These are phyloP conservation scores for Clunio marinus DNA, from an alignment of 2,888 invertebrate genomes.

Conservation along the genomic window DNA sequence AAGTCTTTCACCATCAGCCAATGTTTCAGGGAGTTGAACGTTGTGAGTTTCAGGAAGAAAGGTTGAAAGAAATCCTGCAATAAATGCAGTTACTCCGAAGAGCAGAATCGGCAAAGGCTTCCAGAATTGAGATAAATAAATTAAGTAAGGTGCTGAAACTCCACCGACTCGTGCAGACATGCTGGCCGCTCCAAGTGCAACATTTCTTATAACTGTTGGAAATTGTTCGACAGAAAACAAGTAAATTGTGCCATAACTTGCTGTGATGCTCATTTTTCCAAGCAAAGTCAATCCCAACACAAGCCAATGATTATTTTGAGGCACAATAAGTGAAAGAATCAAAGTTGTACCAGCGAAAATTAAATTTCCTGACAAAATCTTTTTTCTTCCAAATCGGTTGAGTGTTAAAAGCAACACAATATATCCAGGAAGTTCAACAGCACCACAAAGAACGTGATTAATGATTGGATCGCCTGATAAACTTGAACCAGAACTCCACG, in stretches of 20 bases:
- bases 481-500: slow-evolving; percentile 65
- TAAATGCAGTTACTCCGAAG: slow-evolving; percentile 67
- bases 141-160: slow-evolving; percentile 67
- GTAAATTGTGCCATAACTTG: slow-evolving; percentile 66
- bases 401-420: slow-evolving; percentile 61
- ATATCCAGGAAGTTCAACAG: slow-evolving; percentile 74
- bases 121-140: slow-evolving; percentile 59
- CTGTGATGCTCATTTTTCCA: slow-evolving; percentile 62
- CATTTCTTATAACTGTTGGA: slow-evolving; percentile 73
- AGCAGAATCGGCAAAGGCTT: slow-evolving; percentile 66
- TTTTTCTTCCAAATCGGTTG: slow-evolving; percentile 66
- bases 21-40: slow-evolving; percentile 71
- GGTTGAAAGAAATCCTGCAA: slow-evolving; percentile 67
- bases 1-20: slow-evolving; percentile 72
- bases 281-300: slow-evolving; percentile 62
- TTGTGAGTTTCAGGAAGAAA: slow-evolving; percentile 75
- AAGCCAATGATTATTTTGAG: slow-evolving; percentile 55
- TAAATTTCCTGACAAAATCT: slow-evolving; percentile 66
- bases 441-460: slow-evolving; percentile 70
- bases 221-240: slow-evolving; percentile 71
- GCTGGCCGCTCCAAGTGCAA: slow-evolving; percentile 80
- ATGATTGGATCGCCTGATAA: slow-evolving; percentile 67
- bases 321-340: slow-evolving; percentile 57
- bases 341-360: slow-evolving; percentile 59
- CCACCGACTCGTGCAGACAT: slow-evolving; percentile 79